A percentile compares a stretch with the other conserved stretches of the same genome.
Evolutionary conservation across 2,888 invertebrate species (phyloP).

Genomic region (Cistogaster globosa): DNA sequence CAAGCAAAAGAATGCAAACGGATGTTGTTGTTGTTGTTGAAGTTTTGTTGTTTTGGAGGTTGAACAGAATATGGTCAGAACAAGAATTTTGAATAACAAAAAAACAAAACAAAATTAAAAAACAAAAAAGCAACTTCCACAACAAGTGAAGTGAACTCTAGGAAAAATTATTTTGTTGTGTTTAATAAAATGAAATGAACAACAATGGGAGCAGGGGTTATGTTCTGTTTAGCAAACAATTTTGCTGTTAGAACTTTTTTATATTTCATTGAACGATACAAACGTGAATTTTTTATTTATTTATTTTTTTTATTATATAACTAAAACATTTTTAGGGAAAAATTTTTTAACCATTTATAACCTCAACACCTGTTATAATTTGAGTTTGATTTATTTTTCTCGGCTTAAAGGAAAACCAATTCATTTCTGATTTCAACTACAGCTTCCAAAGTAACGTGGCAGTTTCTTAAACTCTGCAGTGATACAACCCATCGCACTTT

Average conservation of each 20-base stretch:
- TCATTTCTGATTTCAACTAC: conserved; percentile 24
- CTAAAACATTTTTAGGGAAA: too few relatives aligned
- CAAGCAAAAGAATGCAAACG: conserved; percentile 61
- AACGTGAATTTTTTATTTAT: too few relatives aligned
- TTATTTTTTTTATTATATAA: too few relatives aligned
- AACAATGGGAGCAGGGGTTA: neutral
- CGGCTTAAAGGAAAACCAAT: conserved; percentile 10
- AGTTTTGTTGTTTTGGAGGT: conserved; percentile 31
- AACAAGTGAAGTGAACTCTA: conserved; percentile 16
- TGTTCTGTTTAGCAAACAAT: neutral
- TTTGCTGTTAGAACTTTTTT: too few relatives aligned
- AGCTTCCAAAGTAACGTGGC: too few relatives aligned
- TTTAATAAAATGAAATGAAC: conserved; percentile 3
- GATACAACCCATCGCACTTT: neutral
- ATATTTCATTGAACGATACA: too few relatives aligned
- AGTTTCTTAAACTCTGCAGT: conserved; percentile 44
- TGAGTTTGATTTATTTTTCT: conserved; percentile 19
- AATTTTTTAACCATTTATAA: conserved; percentile 36
- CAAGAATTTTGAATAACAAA: conserved; percentile 9
- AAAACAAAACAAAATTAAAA: too few relatives aligned
- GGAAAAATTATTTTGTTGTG: conserved; percentile 15
- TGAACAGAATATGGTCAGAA: conserved; percentile 14
- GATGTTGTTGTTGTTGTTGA: conserved; percentile 39
- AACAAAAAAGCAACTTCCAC: neutral
- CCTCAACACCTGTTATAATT: conserved; percentile 41